phyloP scores from a whole-genome alignment of 2,888 invertebrate species.

The Hermaeophaga mercurialis region DNA sequence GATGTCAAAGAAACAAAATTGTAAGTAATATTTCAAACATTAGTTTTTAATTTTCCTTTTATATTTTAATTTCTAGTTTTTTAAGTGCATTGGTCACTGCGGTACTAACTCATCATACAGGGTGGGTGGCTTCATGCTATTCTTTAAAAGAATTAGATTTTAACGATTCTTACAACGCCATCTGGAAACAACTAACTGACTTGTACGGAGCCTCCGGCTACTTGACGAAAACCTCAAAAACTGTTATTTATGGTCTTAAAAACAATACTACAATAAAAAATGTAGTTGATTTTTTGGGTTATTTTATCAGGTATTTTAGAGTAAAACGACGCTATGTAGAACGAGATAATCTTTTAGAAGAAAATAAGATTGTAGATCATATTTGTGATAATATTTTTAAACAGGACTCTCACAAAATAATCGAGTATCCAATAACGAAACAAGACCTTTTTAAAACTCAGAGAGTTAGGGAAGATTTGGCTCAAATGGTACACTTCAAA shows the following conservation, averaged over 20 bases:
- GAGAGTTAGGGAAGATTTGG: not conserved
- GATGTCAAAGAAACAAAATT: conserved; percentile 90
- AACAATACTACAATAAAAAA: conserved; percentile 70
- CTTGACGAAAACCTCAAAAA: conserved; percentile 77
- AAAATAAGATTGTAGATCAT: conserved; percentile 21
- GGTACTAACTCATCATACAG: conserved; percentile 86
- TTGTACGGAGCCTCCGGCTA: conserved; percentile 83
- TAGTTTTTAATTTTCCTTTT: not conserved
- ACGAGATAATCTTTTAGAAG: conserved; percentile 12
- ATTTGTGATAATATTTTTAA: conserved; percentile 14
- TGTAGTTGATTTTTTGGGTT: conserved; percentile 79
- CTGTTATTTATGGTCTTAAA: conserved; percentile 79
- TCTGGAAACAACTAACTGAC: conserved; percentile 89
- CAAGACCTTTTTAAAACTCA: not conserved
- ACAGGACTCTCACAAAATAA: not conserved
- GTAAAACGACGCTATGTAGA: conserved; percentile 18
- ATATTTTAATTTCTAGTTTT: conserved; percentile 73
- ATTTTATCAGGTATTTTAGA: conserved; percentile 67
- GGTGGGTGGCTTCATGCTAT: conserved; percentile 84
- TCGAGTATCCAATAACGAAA: not conserved
- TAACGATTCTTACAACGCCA: conserved; percentile 73
- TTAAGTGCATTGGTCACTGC: conserved; percentile 88
- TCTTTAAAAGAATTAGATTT: conserved; percentile 46
- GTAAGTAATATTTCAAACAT: conserved; percentile 67
- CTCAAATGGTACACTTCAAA: not conserved